A percentile compares a stretch with the other conserved stretches of the same genome.
These are phyloP conservation scores for Xestia sexstrigata DNA, from an alignment of 2,888 invertebrate genomes.

Conservation along the genomic window DNA sequence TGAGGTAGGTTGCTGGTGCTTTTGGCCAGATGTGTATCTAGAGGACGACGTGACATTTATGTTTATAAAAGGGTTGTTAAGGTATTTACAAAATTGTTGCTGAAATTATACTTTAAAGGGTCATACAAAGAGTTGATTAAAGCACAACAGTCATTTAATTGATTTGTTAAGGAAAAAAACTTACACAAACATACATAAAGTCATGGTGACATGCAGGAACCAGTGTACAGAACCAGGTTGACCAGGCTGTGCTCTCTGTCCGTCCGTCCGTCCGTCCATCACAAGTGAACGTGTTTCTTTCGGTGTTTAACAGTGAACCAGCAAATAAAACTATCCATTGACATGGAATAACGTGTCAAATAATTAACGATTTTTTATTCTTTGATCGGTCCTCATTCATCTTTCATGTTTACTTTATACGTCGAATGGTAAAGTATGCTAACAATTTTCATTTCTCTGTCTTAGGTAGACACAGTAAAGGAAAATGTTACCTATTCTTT, in stretches of 20 bases:
- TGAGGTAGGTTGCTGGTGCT: slow-evolving; percentile 18
- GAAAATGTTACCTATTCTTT: background rate
- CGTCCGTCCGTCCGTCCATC: background rate
- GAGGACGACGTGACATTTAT: slow-evolving; percentile 5
- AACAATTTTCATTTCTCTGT: background rate
- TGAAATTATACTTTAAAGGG: background rate
- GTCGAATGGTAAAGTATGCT: background rate
- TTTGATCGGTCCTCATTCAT: background rate
- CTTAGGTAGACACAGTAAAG: too few relatives aligned
- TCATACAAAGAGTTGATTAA: background rate
- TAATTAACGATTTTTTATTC: background rate
- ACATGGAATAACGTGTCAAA: background rate
- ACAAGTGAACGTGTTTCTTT: background rate
- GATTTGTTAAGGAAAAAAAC: background rate
- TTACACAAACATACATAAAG: background rate
- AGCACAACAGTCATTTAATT: background rate
- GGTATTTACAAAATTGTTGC: background rate
- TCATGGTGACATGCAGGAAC: background rate
- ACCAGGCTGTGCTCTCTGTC: too few relatives aligned
- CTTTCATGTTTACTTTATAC: background rate
- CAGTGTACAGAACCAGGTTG: too few relatives aligned
- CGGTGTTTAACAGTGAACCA: background rate
- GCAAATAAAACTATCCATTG: background rate
- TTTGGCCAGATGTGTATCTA: slow-evolving; percentile 46
- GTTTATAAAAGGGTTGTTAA: slow-evolving; percentile 1